These are phyloP conservation scores for Acromyrmex charruanus DNA, from an alignment of 1,140 invertebrate species.

Conservation along the genomic window DNA sequence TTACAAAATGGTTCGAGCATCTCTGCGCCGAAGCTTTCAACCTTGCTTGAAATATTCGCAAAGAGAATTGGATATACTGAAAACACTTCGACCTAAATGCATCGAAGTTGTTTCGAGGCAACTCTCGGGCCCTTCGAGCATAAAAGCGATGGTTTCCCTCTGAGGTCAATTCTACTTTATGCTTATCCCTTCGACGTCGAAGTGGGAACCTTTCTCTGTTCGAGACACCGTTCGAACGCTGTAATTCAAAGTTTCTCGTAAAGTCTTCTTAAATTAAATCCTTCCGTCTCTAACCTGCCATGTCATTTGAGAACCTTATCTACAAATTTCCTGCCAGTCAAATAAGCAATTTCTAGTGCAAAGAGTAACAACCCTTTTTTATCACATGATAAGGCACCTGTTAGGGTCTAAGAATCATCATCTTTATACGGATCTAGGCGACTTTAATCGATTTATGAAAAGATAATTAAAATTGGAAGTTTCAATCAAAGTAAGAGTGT, in stretches of 20 bases:
- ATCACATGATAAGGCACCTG: slow-evolving; percentile 36
- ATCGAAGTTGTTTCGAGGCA: slow-evolving; percentile 34
- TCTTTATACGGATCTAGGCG: slow-evolving; percentile 17
- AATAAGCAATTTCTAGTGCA: slow-evolving; percentile 50
- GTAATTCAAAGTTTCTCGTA: slow-evolving; percentile 43
- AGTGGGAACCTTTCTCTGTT: slow-evolving; percentile 8
- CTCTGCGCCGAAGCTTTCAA: not conserved
- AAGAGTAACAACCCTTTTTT: slow-evolving; percentile 58
- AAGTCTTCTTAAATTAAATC: slow-evolving; percentile 23
- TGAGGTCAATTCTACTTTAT: slow-evolving; percentile 45
- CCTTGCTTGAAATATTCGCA: slow-evolving; percentile 17
- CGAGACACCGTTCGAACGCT: not conserved
- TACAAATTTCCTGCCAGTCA: slow-evolving; percentile 36
- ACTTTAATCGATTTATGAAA: slow-evolving; percentile 15
- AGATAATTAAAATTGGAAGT: slow-evolving; percentile 24
- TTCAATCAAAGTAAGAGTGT: not conserved
- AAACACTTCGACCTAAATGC: slow-evolving; percentile 20
- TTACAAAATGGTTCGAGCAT: not conserved
- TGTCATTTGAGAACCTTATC: slow-evolving; percentile 48
- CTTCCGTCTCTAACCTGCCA: not conserved
- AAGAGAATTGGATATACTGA: not conserved
- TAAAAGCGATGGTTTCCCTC: slow-evolving; percentile 25
- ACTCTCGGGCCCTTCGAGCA: slow-evolving; percentile 2
- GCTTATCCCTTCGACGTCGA: slow-evolving; percentile 27
- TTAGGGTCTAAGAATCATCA: slow-evolving; percentile 53